Percentiles rank a stretch among this genome's conserved stretches.
phyloP scores from a whole-genome alignment of 2,888 invertebrate species.

The Mylabris sibirica region DNA sequence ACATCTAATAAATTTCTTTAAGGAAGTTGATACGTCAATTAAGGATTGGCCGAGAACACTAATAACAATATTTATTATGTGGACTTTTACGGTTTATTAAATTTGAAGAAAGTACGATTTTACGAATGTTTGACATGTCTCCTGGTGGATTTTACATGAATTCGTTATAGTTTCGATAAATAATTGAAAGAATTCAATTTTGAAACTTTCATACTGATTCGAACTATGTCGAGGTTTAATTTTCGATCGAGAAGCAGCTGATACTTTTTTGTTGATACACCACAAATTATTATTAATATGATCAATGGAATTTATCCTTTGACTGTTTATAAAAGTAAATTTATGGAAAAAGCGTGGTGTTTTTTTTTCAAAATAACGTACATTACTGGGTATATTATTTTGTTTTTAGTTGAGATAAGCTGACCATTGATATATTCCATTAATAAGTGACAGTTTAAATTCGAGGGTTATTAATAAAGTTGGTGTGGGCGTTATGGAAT shows the following conservation, averaged over 20 bases:
- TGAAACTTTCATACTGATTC: neutral
- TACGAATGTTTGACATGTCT: neutral
- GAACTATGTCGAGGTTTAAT: neutral
- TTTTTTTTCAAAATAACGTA: constrained; percentile 3
- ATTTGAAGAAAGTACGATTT: neutral
- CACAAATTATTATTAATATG: constrained; percentile 20
- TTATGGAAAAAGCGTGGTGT: constrained; percentile 32
- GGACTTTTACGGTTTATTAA: neutral
- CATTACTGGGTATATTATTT: constrained; percentile 9
- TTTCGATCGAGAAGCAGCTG: neutral
- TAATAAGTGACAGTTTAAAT: constrained; percentile 19
- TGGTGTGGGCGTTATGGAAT: neutral
- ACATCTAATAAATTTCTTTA: constrained; percentile 24
- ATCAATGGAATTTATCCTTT: constrained; percentile 25
- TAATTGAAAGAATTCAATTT: neutral
- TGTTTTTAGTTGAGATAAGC: constrained; percentile 19
- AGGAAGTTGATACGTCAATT: constrained; percentile 19
- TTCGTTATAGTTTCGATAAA: neutral
- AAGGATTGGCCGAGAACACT: constrained; percentile 10
- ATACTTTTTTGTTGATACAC: neutral
- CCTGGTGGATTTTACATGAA: neutral
- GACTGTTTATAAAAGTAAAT: constrained; percentile 21
- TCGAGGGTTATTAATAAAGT: constrained; percentile 5
- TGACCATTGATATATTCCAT: constrained; percentile 13
- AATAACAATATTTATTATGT: constrained; percentile 4